Base-by-base conservation (phyloP, 2,888 invertebrate species). In the Fragum whitleyi region DNA sequence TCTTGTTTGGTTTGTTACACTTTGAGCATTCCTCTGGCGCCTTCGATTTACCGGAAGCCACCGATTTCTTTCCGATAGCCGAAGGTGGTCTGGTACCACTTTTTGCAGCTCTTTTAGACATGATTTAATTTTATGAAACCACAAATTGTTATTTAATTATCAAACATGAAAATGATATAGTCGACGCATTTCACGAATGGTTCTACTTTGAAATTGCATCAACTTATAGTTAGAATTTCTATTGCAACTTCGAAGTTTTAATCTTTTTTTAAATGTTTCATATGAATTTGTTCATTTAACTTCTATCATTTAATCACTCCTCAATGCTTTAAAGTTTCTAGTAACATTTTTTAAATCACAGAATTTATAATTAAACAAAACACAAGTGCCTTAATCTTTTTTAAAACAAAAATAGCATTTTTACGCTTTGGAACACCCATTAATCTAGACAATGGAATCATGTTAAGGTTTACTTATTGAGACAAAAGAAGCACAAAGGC, bases 1-100 rank as follows among this genome's bases (percentile, higher is more conserved):
- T 65, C 55, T 79, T 84, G 57, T 79, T 65, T 6, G 71, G 26
- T 23, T 81, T 79, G 0, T 73, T 42, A 39, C 84, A 84, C 47
- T 53, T 29, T 0, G 78, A 62, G 55, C 84, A 84, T 71, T 81
- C 79, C 51, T 65, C 47, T 36, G 73, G 77, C 26, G 62, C 53
- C 16, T 71, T 62, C 62, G 62, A 62, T 42, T 47, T 47, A 9
- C 47, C 47, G 47, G 47, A 47, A 47, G 65, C 65, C 5, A 26
- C 11, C 14, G 65, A 65, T 19, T 65, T 65, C 42, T 65, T 65
- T 11, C 65, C 65, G 42, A 23, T 39, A 1, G 23, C 42, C 21
- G 65, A 65, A 16, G 62, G 62, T 16, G 62, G 62, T n/a, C 62
- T 11, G 9, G 14, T 62, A 3, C 62, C 36, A 1, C 23, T 26